Evolutionary conservation across 2,113 vertebrate genomes (phyloP).

Genomic region (Oostethus manadensis): DNA sequence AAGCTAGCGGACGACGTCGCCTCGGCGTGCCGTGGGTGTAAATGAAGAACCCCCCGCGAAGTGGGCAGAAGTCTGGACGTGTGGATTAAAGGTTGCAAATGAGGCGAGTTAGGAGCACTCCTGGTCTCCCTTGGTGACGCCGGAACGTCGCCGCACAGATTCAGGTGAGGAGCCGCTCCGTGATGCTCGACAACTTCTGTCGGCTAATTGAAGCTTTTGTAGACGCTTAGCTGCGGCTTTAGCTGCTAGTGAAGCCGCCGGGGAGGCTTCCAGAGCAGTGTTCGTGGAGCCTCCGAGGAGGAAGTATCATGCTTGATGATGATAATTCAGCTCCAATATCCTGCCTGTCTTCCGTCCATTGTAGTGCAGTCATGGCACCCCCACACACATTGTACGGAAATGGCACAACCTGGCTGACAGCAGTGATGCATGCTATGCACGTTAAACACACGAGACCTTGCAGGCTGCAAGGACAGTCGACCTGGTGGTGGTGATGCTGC

Average conservation of each 20-base stretch:
- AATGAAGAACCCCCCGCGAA: background rate
- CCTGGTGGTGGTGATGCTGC: slow-evolving; percentile 31
- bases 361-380: background rate
- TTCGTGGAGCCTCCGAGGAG: background rate
- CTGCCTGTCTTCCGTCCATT: background rate
- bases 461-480: slow-evolving; percentile 34
- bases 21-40: background rate
- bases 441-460: background rate
- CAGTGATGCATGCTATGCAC: background rate
- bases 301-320: background rate
- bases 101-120: slow-evolving; percentile 1
- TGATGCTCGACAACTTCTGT: slow-evolving; percentile 11
- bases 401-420: slow-evolving; percentile 4
- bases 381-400: background rate
- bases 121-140: slow-evolving; percentile 39
- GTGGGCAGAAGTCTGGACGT: background rate
- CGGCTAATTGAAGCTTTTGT: background rate
- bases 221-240: background rate
- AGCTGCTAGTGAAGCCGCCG: background rate
- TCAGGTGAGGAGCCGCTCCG: slow-evolving; percentile 39
- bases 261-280: background rate
- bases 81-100: slow-evolving; percentile 22
- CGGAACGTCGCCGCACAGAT: slow-evolving; percentile 27
- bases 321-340: background rate
- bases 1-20: background rate